A percentile compares a stretch with the other conserved stretches of the same genome.
Conservation (phyloP, 1,140 invertebrate genomes). For the Drosophila bocqueti region DNA sequence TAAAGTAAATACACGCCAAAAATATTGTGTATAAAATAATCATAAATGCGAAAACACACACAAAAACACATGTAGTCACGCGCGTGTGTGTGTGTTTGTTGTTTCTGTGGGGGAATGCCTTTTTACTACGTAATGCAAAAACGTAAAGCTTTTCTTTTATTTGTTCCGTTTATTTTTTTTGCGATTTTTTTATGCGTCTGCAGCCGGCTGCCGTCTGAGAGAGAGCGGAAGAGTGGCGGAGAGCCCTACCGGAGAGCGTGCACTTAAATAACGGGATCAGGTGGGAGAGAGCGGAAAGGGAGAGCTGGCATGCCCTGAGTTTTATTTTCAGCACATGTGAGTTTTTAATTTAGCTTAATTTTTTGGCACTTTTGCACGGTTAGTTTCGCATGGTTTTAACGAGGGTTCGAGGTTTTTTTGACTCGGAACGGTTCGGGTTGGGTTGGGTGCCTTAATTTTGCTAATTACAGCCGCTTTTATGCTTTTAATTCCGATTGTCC, state of each 20-base stretch:
- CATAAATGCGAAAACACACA: constrained; percentile 63
- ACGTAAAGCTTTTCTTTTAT: constrained; percentile 56
- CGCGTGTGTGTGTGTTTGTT: constrained; percentile 22
- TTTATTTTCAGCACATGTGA: constrained; percentile 62
- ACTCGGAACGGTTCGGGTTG: neutral
- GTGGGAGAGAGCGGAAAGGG: constrained; percentile 34
- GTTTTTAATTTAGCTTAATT: constrained; percentile 36
- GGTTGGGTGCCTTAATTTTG: constrained; percentile 13
- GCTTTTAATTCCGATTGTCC: constrained; percentile 47
- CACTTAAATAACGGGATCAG: constrained; percentile 55
- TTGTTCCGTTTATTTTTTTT: constrained; percentile 29
- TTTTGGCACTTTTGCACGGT: constrained; percentile 39
- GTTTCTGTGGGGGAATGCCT: constrained; percentile 66
- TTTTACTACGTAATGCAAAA: constrained; percentile 72
- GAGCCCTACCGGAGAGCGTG: constrained; percentile 17
- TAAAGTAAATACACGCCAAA: constrained; percentile 67
- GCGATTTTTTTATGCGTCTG: constrained; percentile 57
- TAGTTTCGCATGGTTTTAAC: constrained; percentile 38
- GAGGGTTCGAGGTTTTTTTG: constrained; percentile 6
- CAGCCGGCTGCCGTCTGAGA: constrained; percentile 49
- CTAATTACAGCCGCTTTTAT: constrained; percentile 21
- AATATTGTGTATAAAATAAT: constrained; percentile 63
- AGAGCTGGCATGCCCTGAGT: constrained; percentile 26
- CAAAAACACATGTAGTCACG: constrained; percentile 18
- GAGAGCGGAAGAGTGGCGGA: constrained; percentile 4